phyloP scores from a whole-genome alignment of 2,113 vertebrate genomes.

The Xiphophorus hellerii region DNA sequence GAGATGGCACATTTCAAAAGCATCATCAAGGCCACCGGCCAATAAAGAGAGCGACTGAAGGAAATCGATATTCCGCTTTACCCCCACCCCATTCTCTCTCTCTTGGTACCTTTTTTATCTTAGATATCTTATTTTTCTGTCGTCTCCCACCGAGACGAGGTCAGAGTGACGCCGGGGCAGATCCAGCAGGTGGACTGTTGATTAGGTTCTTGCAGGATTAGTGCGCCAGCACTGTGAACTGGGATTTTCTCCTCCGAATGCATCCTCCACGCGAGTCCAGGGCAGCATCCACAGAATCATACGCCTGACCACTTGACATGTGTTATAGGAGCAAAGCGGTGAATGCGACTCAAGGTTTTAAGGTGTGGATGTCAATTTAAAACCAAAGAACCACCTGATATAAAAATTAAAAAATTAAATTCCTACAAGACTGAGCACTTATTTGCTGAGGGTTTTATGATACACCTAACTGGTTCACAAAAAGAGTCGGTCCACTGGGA shows the following conservation, averaged over 20 bases:
- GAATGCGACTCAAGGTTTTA: not conserved
- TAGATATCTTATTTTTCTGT: constrained; percentile 57
- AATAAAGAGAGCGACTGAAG: constrained; percentile 58
- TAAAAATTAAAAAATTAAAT: not conserved
- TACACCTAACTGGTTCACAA: not conserved
- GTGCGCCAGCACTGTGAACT: constrained; percentile 20
- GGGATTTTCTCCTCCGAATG: constrained; percentile 25
- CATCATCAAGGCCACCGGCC: constrained; percentile 42
- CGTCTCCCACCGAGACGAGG: constrained; percentile 33
- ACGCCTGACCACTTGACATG: too few species aligned
- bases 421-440: not conserved
- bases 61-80: constrained; percentile 51
- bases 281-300: constrained; percentile 1
- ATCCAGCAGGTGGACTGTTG: constrained; percentile 29
- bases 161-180: constrained; percentile 23
- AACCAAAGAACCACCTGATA: not conserved
- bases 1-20: constrained; percentile 41
- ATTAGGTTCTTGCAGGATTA: constrained; percentile 42
- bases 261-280: constrained; percentile 26
- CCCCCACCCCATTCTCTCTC: constrained; percentile 43
- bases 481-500: not conserved
- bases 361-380: not conserved
- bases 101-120: constrained; percentile 33
- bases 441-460: not conserved
- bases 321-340: not conserved